Conservation (phyloP, 2,888 invertebrate genomes). For the Ophion obscuratus region DNA sequence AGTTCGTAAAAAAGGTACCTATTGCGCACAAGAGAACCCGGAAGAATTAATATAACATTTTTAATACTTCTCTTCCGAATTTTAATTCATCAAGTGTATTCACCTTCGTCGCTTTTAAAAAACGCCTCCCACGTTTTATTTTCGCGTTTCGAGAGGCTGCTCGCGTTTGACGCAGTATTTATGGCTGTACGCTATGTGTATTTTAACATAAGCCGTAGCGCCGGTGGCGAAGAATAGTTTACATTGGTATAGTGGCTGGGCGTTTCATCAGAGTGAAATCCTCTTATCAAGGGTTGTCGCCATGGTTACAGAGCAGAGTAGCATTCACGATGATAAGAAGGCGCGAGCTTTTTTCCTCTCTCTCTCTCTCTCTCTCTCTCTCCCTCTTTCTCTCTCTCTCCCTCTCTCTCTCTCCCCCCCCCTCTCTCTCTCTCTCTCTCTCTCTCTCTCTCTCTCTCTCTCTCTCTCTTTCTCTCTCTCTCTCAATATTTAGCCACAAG, state of each 20-base stretch:
- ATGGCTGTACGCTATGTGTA: constrained; percentile 32
- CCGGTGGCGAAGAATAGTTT: constrained; percentile 66
- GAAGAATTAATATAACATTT: neutral
- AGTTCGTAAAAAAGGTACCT: too few species aligned
- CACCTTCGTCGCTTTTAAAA: too few species aligned
- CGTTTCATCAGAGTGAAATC: constrained; percentile 50
- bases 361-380: neutral
- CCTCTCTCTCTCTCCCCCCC: neutral
- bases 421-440: neutral
- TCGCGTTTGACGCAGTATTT: constrained; percentile 44
- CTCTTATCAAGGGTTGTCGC: constrained; percentile 79
- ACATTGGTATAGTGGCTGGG: constrained; percentile 56
- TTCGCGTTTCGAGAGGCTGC: constrained; percentile 21
- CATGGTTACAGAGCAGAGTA: constrained; percentile 79
- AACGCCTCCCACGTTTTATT: neutral
- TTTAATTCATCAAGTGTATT: neutral
- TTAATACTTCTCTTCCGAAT: neutral
- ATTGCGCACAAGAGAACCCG: neutral
- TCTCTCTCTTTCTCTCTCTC: constrained; percentile 3
- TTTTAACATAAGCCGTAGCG: constrained; percentile 51
- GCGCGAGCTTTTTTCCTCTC: constrained; percentile 49
- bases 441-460: neutral
- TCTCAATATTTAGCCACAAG: constrained; percentile 53
- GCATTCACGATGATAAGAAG: constrained; percentile 77
- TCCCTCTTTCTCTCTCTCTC: neutral